These are phyloP conservation scores for Enteromius paludinosus DNA, from an alignment of 2,797 vertebrate genomes.

Conservation along the genomic window DNA sequence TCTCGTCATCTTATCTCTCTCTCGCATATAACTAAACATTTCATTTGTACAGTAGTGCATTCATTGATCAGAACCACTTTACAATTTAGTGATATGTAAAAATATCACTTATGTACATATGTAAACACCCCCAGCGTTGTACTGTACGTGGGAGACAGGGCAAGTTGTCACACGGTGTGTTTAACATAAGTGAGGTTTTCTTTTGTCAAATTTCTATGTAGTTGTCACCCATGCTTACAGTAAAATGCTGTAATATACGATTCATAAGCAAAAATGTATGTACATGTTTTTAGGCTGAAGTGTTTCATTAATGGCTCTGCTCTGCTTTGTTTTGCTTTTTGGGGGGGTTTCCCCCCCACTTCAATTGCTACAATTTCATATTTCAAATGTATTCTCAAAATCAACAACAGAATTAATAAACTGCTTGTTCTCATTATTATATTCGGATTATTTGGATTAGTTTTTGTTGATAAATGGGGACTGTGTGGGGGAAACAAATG, in stretches of 20 bases:
- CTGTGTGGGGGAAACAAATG: not conserved
- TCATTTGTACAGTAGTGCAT: not conserved
- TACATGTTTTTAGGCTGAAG: not conserved
- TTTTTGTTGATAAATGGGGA: not conserved
- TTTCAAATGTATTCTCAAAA: not conserved
- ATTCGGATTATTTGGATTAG: not conserved
- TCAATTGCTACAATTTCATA: not conserved
- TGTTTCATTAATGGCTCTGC: not conserved
- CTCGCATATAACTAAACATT: not conserved
- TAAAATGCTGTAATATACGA: not conserved
- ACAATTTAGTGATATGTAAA: not conserved
- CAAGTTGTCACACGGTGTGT: not conserved
- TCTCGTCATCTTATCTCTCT: not conserved
- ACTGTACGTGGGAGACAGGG: not conserved
- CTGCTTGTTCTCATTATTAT: not conserved
- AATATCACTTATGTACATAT: not conserved
- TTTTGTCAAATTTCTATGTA: not conserved
- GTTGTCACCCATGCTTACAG: not conserved
- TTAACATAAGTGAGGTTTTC: not conserved
- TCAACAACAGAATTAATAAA: not conserved
- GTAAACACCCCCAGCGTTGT: no score
- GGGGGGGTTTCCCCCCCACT: not conserved
- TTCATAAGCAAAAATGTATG: not conserved
- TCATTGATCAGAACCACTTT: not conserved
- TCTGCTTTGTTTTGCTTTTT: not conserved